Conservation (phyloP, 2,797 vertebrate species). For the Discoglossus pictus region DNA sequence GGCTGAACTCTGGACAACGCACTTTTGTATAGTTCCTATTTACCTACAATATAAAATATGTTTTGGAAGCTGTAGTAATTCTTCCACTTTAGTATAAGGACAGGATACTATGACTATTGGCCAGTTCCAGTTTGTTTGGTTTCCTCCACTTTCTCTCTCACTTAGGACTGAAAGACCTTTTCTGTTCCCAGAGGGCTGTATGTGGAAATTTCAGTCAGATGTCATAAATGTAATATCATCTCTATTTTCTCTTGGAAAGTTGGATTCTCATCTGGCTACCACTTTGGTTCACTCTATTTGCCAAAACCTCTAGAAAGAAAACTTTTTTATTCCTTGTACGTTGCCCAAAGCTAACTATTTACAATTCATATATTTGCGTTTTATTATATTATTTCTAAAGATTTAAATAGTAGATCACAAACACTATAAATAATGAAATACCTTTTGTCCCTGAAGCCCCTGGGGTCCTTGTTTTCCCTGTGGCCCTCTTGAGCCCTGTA, state of each 20-base stretch:
- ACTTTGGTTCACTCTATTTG: conserved; percentile 8
- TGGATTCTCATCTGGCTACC: conserved; percentile 28
- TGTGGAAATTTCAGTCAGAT: conserved; percentile 34
- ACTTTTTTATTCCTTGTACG: conserved; percentile 14
- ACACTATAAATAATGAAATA: background rate
- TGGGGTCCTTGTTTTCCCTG: conserved; percentile 16
- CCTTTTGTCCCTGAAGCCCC: conserved; percentile 27
- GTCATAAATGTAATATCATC: conserved; percentile 27
- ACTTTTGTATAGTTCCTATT: no score
- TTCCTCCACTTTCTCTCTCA: conserved; percentile 5
- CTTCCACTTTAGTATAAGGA: background rate
- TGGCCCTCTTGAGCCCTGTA: conserved; percentile 33
- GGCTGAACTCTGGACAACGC: no score
- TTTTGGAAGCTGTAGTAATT: no score
- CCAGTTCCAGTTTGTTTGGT: conserved; percentile 11
- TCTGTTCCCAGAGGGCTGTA: conserved; percentile 18
- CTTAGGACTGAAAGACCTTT: conserved; percentile 21
- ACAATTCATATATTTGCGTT: conserved; percentile 24
- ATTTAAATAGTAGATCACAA: background rate
- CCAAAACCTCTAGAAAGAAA: conserved; percentile 21
- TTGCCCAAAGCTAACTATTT: conserved; percentile 32
- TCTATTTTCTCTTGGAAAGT: conserved; percentile 28
- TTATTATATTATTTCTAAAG: conserved; percentile 15
- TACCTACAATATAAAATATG: no score
- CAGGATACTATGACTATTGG: conserved; percentile 23